Evolutionary conservation across 2,113 vertebrate genomes (phyloP), one percentile per base, ranked within the genome.

Genomic region (Pelvicachromis taeniatus): DNA sequence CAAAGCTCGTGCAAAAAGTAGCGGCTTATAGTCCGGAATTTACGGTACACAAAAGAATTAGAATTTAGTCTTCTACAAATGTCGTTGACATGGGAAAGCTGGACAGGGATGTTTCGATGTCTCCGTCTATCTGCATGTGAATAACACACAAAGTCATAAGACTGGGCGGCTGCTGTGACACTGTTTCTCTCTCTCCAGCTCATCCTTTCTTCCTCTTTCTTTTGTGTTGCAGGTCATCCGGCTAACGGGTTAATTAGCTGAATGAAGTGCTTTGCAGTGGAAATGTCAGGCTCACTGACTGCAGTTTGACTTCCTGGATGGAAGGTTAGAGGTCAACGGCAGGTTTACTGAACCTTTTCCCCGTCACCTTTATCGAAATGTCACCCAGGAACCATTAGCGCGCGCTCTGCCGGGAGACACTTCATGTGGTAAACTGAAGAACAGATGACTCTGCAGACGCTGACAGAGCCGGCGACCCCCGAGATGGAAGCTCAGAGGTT

Each of bases 351-450:
- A 93, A 92, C 93, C 87, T 93, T 78, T 73, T 92, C 89, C 93
- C 89, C 68, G 87, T 94, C 93, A 92, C 94, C 94, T 95, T 95
- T 95, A 93, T 94, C 88, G 13, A 96, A 96, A 95, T 96, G 96
- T 95, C 95, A 95, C 83, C 85, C 83, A 92, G 90, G 89, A 94
- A 52, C 90, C 91, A 91, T 94, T 88, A 94, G 83, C n/a, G 48
- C 33, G 29, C 33, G 80, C 81, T 35, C 40, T 17, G 13, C 53
- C 10, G 4, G 61, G 52, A 58, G 78, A 58, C 19, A 56, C 55
- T 77, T 88, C 35, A 52, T 70, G 82, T 58, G 85, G 59, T 14
- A 13, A 75, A n/a, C 23, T 54, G 80, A 81, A 77, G 78, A 38
- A 9, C 10, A 26, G 70, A 13, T 7, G 42, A 52, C 52, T 38